phyloP scores from a whole-genome alignment of 2,888 invertebrate genomes.

The Phyllotreta cruciferae region DNA sequence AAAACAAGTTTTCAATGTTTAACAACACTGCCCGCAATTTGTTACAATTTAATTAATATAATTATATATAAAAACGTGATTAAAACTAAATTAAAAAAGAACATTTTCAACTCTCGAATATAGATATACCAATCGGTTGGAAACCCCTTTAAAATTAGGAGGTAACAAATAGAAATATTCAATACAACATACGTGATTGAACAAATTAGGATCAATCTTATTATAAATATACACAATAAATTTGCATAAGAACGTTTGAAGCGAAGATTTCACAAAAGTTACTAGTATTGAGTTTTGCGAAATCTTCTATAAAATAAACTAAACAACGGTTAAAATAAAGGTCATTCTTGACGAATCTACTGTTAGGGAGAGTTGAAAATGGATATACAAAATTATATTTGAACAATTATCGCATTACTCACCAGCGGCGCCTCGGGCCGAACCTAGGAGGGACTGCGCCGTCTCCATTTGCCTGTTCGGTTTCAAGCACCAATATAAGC shows the following conservation, averaged over 20 bases:
- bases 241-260: too few relatives aligned
- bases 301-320: too few relatives aligned
- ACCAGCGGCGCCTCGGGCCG: slow-evolving; percentile 61
- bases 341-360: too few relatives aligned
- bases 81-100: slow-evolving; percentile 19
- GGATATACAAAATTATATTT: slow-evolving; percentile 21
- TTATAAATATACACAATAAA: too few relatives aligned
- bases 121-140: neutral
- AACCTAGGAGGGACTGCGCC: slow-evolving; percentile 61
- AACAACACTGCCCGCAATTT: slow-evolving; percentile 2
- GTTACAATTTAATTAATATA: slow-evolving; percentile 26
- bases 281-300: too few relatives aligned
- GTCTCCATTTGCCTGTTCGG: slow-evolving; percentile 62
- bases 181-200: neutral
- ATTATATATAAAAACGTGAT: slow-evolving; percentile 20
- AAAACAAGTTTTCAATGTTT: too few relatives aligned
- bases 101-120: slow-evolving; percentile 28
- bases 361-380: slow-evolving; percentile 27
- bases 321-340: slow-evolving; percentile 22
- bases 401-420: slow-evolving; percentile 53
- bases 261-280: too few relatives aligned
- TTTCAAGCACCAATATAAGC: slow-evolving; percentile 61
- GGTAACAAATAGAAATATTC: neutral
- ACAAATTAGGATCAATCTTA: too few relatives aligned
- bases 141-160: neutral